Conservation (phyloP, 2,797 vertebrate genomes). For the Limnodromus scolopaceus region DNA sequence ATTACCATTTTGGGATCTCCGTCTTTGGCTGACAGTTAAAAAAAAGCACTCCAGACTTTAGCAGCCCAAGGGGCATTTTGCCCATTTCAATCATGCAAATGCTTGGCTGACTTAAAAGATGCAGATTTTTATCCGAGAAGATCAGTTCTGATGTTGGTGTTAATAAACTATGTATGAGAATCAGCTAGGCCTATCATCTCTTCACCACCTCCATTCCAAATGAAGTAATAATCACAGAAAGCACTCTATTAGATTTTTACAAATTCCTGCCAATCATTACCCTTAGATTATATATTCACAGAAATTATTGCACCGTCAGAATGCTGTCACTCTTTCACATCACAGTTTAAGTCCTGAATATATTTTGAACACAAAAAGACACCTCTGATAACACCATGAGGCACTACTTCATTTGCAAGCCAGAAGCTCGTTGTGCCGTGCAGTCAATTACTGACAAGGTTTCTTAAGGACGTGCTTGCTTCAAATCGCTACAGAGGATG, state of each 20-base stretch:
- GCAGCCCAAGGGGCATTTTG: not conserved
- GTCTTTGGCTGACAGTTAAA: not conserved
- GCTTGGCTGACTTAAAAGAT: not conserved
- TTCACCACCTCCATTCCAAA: not conserved
- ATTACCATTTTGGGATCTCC: not conserved
- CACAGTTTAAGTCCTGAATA: not conserved
- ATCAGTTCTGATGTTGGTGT: not conserved
- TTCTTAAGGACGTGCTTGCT: conserved; percentile 27
- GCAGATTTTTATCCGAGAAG: not conserved
- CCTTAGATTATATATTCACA: not conserved
- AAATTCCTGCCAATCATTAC: not conserved
- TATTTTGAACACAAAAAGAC: not conserved
- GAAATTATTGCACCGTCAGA: not conserved
- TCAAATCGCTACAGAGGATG: conserved; percentile 1
- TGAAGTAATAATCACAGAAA: not conserved
- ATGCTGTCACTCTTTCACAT: not conserved
- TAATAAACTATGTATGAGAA: not conserved
- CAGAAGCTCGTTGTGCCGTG: not conserved
- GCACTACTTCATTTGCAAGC: not conserved
- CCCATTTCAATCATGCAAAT: not conserved
- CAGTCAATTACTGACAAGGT: not conserved
- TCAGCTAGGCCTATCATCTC: not conserved
- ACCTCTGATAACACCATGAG: not conserved
- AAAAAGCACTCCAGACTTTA: not conserved
- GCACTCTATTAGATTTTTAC: not conserved